Conservation (phyloP, 2,113 vertebrate genomes). For the Pleuronectes platessa region DNA sequence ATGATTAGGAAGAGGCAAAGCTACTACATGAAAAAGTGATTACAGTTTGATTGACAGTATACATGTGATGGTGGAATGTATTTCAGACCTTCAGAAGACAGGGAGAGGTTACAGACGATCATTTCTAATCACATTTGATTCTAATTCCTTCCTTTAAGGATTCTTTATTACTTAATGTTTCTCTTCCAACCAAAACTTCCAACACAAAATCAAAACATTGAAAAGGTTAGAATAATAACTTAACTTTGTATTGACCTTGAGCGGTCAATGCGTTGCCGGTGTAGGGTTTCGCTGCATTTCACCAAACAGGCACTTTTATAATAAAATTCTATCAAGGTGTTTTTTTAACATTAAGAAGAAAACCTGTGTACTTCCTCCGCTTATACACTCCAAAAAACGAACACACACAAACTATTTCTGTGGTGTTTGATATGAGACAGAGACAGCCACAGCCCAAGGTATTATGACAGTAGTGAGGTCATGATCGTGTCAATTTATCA, state of each 20-base stretch:
- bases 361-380: neutral
- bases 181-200: neutral
- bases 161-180: neutral
- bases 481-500: constrained; percentile 68
- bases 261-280: neutral
- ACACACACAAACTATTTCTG: constrained; percentile 13
- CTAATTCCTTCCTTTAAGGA: neutral
- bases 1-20: neutral
- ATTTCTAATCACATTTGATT: constrained; percentile 4
- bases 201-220: neutral
- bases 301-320: neutral
- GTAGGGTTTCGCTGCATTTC: neutral
- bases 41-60: neutral
- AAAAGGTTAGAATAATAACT: neutral
- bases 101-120: constrained; percentile 2
- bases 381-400: neutral
- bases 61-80: neutral
- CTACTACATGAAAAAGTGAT: constrained; percentile 1
- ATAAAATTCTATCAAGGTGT: neutral
- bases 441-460: constrained; percentile 43
- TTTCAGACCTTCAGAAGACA: neutral
- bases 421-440: constrained; percentile 46
- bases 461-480: constrained; percentile 64
- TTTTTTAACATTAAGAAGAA: neutral
- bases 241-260: neutral